Conservation (phyloP, 2,797 vertebrate genomes). For the Diglossa cyanea region DNA sequence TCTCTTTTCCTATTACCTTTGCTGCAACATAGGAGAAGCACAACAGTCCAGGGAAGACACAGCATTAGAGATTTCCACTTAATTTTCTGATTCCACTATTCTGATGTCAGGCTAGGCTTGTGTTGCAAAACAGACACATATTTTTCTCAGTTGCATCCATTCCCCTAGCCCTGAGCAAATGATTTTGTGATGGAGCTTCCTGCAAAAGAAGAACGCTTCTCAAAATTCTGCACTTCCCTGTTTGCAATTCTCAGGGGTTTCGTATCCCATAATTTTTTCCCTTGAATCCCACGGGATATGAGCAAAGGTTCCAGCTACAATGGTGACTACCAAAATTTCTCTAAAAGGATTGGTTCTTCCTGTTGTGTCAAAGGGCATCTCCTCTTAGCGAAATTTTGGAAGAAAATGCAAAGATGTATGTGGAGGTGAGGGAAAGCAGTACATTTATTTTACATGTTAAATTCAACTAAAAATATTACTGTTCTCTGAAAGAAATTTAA, state of each 20-base stretch:
- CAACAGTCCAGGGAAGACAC: not conserved
- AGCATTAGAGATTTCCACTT: not conserved
- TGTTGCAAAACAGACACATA: not conserved
- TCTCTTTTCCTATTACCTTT: not conserved
- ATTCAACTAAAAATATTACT: not conserved
- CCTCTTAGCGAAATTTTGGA: not conserved
- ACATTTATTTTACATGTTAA: not conserved
- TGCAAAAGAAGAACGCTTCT: not conserved
- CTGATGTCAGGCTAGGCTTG: not conserved
- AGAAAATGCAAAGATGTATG: not conserved
- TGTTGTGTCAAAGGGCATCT: not conserved
- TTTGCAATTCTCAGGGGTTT: not conserved
- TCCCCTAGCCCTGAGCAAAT: not conserved
- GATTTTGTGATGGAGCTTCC: not conserved
- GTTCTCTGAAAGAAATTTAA: slow-evolving; percentile 4
- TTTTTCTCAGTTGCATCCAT: not conserved
- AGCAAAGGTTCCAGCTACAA: not conserved
- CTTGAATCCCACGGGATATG: not conserved
- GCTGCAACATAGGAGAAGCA: not conserved
- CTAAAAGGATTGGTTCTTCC: not conserved
- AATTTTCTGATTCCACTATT: not conserved
- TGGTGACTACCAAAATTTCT: not conserved
- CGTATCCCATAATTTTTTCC: not conserved
- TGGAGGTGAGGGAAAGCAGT: not conserved
- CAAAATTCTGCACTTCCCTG: not conserved